Evolutionary conservation across 2,888 invertebrate genomes (phyloP), one percentile per base, ranked within the genome.

Genomic region (Harpagoxenus sublaevis): DNA sequence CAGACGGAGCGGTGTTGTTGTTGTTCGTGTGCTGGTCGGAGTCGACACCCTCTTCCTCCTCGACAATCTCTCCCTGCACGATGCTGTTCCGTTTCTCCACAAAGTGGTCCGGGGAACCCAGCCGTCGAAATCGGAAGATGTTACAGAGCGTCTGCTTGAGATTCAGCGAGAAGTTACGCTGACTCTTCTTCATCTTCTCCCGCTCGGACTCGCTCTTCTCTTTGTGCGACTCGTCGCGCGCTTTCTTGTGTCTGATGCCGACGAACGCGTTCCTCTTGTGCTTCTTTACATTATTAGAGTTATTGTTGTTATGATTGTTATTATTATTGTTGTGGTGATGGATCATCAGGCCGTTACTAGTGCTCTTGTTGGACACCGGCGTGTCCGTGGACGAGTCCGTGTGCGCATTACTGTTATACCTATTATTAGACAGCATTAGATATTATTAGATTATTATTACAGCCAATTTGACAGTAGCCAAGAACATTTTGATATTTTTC

Each of bases 141-240:
- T 97, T 98, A 95, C 98, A 98, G 93, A 98, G 96, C 70, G 98
- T 98, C 94, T 98, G 98, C 95, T 98, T 98, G 85, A 98, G 96
- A 95, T 97, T 97, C 83, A 97, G 94, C 5, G 98, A 97, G 93
- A 98, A 96, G 90, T 97, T 96, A 89, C 95, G 93, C 68, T 95
- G 95, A 18, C 97, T 96, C 94, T 97, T 97, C 93, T 97, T 97
- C 86, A 95, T 94, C 88, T 96, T 96, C 83, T 95, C 95, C 55
- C 95, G 94, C 85, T 96, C 96, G 8, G 94, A 94, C 9, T 95
- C 95, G 15, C 94, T 94, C 81, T 94, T 95, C 9, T 89, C 90
- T 45, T 93, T 92, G 73, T 93, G 92, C 39, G 89, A 90, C 71
- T 94, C 94, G 65, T 95, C 94, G 84, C 95, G 94, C 4, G 89